A percentile compares a stretch with the other conserved stretches of the same genome.
These are phyloP conservation scores for Echeneis naucrates DNA, from an alignment of 2,797 vertebrate genomes.

Conservation along the genomic window DNA sequence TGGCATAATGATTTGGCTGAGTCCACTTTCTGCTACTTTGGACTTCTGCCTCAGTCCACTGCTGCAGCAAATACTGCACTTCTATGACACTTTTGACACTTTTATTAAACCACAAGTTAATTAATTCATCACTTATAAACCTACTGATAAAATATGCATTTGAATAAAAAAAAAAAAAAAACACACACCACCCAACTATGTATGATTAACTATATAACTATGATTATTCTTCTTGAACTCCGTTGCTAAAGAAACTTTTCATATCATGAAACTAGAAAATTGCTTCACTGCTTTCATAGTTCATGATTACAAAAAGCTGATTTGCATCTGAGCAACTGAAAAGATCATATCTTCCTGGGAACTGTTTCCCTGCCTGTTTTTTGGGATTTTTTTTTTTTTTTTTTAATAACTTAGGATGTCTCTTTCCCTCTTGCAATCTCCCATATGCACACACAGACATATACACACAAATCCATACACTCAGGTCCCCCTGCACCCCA, in stretches of 20 bases:
- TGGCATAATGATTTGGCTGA: neutral
- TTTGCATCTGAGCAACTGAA: constrained; percentile 52
- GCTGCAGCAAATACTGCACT: neutral
- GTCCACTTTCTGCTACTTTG: neutral
- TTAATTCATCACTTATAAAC: neutral
- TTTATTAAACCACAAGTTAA: neutral
- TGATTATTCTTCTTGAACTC: neutral
- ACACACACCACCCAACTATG: neutral
- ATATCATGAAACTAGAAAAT: neutral
- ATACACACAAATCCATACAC: constrained; percentile 50
- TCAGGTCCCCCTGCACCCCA: constrained; percentile 51
- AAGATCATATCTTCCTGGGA: neutral
- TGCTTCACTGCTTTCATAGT: too few species aligned
- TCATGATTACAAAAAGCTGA: constrained; percentile 2
- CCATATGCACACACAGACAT: constrained; percentile 24
- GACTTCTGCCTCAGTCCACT: neutral
- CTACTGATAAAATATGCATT: neutral
- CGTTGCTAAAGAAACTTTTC: neutral
- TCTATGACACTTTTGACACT: too few species aligned
- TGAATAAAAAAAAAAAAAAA: neutral
- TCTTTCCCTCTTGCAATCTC: neutral
- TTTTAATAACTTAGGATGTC: neutral
- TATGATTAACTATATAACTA: too few species aligned
- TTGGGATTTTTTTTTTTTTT: accelerated
- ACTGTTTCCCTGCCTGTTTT: neutral